These are phyloP conservation scores for Anoplophora glabripennis DNA, from an alignment of 1,140 invertebrate genomes.

Conservation along the genomic window DNA sequence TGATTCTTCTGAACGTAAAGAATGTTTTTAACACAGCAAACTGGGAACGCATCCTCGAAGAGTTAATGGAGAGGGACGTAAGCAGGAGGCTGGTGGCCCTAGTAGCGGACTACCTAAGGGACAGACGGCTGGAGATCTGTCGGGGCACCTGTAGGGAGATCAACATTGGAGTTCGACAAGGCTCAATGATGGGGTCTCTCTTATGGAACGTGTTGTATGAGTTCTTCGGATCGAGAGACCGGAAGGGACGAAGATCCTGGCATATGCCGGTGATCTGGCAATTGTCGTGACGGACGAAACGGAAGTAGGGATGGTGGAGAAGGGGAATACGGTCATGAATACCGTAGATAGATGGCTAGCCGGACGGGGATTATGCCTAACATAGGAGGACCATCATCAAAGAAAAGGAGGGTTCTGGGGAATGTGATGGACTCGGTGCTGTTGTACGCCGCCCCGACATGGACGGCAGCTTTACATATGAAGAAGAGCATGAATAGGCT, in stretches of 20 bases:
- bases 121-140: too few relatives aligned
- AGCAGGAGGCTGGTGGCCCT: too few relatives aligned
- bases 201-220: too few relatives aligned
- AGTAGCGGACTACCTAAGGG: too few relatives aligned
- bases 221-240: too few relatives aligned
- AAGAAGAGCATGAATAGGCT: slow-evolving; percentile 7
- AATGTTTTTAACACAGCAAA: too few relatives aligned
- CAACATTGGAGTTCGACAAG: too few relatives aligned
- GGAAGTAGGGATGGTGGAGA: not conserved
- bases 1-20: too few relatives aligned
- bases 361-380: slow-evolving; percentile 6
- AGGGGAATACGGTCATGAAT: not conserved
- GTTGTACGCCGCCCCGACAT: slow-evolving; percentile 21
- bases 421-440: not conserved
- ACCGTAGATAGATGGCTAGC: not conserved
- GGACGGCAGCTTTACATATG: not conserved
- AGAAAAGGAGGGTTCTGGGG: slow-evolving; percentile 1
- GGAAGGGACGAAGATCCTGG: not conserved
- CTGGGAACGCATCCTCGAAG: too few relatives aligned
- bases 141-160: too few relatives aligned
- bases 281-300: slow-evolving; percentile 1
- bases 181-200: too few relatives aligned
- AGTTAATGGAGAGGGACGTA: too few relatives aligned
- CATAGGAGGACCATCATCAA: not conserved
- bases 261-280: slow-evolving; percentile 26